Evolutionary conservation across 2,797 vertebrate genomes (phyloP), one percentile per base, ranked within the genome.

Genomic region (Delichon dasypus): DNA sequence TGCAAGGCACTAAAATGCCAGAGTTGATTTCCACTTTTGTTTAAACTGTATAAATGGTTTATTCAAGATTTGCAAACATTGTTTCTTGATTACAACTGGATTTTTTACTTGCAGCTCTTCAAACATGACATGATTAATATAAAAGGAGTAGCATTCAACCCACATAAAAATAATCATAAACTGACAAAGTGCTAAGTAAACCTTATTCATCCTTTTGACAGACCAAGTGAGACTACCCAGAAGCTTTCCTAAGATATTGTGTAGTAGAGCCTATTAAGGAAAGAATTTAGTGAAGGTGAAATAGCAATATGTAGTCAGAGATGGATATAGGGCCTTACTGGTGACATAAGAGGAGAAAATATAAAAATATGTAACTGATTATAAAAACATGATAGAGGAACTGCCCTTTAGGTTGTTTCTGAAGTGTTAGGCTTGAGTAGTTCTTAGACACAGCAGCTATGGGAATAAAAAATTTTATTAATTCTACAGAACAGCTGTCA

Each of bases 51-150:
- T 51, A 72, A 84, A 75, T 68, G 55, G 20, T 84, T 92, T 92
- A 66, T 51, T 84, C 38, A 84, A 51, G 54, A 62, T 78, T 76
- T 86, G 42, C 32, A 72, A 61, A 72, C 27, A 54, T 50, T 84
- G 6, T 90, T 53, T 77, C 76, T 78, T 68, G 66, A 86, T 44
- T 72, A 84, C 30, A 72, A 40, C 27, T 55, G 25, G 12, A 55
- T 88, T 84, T 93, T 94, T 86, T 20, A 62, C 73, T 90, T 81
- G 58, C 32, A 85, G 45, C 42, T 91, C 60, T 77, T 95, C 68
- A 91, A 84, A 84, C 19, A 51, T 22, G 27, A 58, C 76, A 58
- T 38, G 27, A 68, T 66, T 78, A 54, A 54, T 70, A 61, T 68
- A 74, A 64, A 27, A 74, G 21, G 25, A 86, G 25, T 16, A 86